phyloP scores from a whole-genome alignment of 1,140 invertebrate species.

The Drosophila rhopaloa region DNA sequence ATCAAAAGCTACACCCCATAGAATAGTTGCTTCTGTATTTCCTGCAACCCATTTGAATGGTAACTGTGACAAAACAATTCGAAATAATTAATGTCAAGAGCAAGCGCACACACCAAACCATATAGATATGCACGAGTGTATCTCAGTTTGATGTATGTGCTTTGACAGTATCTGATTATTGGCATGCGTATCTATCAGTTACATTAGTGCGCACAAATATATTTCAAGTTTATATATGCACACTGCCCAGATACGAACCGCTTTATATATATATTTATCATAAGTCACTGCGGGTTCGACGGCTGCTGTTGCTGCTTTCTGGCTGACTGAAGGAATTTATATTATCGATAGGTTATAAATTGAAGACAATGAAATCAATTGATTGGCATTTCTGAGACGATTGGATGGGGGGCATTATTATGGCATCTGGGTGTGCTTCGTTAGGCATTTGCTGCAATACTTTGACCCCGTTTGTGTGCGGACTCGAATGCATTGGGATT shows the following conservation, averaged over 20 bases:
- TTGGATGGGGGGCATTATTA: slow-evolving; percentile 39
- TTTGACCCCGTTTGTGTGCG: slow-evolving; percentile 69
- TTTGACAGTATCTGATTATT: slow-evolving; percentile 62
- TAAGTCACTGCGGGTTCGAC: slow-evolving; percentile 35
- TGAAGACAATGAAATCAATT: slow-evolving; percentile 83
- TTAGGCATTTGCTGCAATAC: slow-evolving; percentile 65
- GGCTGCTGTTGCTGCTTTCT: slow-evolving; percentile 34
- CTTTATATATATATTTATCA: slow-evolving; percentile 54
- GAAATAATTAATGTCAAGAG: slow-evolving; percentile 77
- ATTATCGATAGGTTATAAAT: slow-evolving; percentile 82
- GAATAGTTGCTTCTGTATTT: slow-evolving; percentile 8
- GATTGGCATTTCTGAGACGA: slow-evolving; percentile 70
- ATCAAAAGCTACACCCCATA: not conserved
- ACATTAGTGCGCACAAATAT: slow-evolving; percentile 51
- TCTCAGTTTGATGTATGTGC: slow-evolving; percentile 38
- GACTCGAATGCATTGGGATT: slow-evolving; percentile 31
- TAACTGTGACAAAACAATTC: slow-evolving; percentile 72
- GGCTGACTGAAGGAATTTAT: slow-evolving; percentile 67
- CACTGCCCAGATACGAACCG: not conserved
- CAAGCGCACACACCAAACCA: slow-evolving; percentile 30
- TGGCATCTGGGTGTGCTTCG: slow-evolving; percentile 45
- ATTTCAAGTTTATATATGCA: slow-evolving; percentile 27
- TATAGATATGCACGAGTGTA: slow-evolving; percentile 28
- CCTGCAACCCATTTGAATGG: slow-evolving; percentile 28
- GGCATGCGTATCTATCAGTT: slow-evolving; percentile 59